Evolutionary conservation across 2,888 invertebrate species (phyloP).

Genomic region (Dynastes tityus): DNA sequence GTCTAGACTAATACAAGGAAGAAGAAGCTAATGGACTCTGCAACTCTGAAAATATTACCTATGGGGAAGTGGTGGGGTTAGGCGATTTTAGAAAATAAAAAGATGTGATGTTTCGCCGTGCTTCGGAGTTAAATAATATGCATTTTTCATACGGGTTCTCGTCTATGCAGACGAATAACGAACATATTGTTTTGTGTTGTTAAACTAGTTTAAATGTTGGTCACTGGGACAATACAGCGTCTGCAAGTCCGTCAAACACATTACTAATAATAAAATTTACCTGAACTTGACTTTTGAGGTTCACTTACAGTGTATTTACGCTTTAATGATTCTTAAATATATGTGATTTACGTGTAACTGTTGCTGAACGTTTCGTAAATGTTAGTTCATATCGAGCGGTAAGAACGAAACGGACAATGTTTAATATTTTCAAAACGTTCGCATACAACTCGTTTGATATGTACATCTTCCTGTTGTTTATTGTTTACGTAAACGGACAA

Average conservation of each 20-base stretch:
- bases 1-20: background rate
- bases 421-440: slow-evolving; percentile 38
- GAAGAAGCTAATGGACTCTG: too few species aligned
- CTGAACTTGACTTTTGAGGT: slow-evolving; percentile 50
- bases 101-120: background rate
- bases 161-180: slow-evolving; percentile 7
- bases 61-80: background rate
- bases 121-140: slow-evolving; percentile 30
- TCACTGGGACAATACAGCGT: slow-evolving; percentile 60
- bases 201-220: slow-evolving; percentile 60
- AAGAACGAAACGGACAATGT: slow-evolving; percentile 38
- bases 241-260: slow-evolving; percentile 53
- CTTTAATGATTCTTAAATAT: slow-evolving; percentile 67
- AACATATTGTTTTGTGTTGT: slow-evolving; percentile 42
- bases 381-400: slow-evolving; percentile 34
- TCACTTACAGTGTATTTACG: slow-evolving; percentile 61
- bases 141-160: slow-evolving; percentile 22
- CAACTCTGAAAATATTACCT: background rate
- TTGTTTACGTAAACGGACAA: slow-evolving; percentile 43
- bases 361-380: slow-evolving; percentile 35
- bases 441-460: slow-evolving; percentile 27
- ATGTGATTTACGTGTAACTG: slow-evolving; percentile 64
- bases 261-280: slow-evolving; percentile 50
- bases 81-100: slow-evolving; percentile 7
- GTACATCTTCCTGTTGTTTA: slow-evolving; percentile 37